Evolutionary conservation across 1,140 invertebrate species (phyloP).

Genomic region (Nylanderia fulva): DNA sequence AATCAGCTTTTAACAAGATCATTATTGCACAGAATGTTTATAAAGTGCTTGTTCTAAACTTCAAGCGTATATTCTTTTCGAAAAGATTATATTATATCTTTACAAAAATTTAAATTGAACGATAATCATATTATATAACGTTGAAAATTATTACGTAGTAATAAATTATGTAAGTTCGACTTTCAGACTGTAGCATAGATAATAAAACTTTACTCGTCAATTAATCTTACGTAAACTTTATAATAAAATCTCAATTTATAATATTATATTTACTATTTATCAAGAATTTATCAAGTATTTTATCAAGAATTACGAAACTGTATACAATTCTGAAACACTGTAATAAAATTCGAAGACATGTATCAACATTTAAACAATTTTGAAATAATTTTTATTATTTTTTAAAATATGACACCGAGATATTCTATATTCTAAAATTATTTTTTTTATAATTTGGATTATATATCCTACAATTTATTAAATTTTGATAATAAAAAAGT

Average conservation of each 20-base stretch:
- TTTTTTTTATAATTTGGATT: neutral
- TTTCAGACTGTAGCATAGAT: neutral
- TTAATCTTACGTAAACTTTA: neutral
- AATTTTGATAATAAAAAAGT: neutral
- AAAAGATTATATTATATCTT: neutral
- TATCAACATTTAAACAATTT: neutral
- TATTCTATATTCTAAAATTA: neutral
- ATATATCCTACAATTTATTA: neutral
- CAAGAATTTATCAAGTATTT: neutral
- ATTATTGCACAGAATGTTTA: slow-evolving; percentile 11
- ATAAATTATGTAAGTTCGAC: neutral
- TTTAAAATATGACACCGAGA: neutral
- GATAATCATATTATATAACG: neutral
- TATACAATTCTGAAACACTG: neutral
- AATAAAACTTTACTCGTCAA: neutral
- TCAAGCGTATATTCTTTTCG: neutral
- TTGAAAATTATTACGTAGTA: neutral
- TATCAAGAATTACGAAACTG: neutral
- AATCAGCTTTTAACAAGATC: slow-evolving; percentile 23
- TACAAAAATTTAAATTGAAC: slow-evolving; percentile 15
- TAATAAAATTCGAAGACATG: neutral
- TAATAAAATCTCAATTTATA: neutral
- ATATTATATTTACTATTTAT: neutral
- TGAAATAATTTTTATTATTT: neutral
- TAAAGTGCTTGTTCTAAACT: slow-evolving; percentile 18